Evolutionary conservation across 2,113 vertebrate genomes (phyloP), one percentile per base, ranked within the genome.

Genomic region (Chionomys nivalis): DNA sequence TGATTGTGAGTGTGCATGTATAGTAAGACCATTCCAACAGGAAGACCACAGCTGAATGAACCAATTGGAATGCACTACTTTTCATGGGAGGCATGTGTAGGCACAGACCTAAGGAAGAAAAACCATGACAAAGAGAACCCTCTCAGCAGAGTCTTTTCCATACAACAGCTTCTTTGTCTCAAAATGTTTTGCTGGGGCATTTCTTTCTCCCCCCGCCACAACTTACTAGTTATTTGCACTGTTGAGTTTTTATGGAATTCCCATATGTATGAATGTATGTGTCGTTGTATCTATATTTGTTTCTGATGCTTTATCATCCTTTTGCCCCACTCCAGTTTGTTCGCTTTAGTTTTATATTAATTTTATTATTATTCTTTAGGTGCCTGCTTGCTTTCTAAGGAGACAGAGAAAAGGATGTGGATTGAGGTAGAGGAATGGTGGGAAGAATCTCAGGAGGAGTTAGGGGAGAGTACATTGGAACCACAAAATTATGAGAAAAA

Each of bases 11-110:
- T 68, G 19, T 92, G 39, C 47, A 7, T 90, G 23, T 36, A 58
- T 14, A 82, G 26, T 49, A 72, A 78, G 63, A 82, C 36, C 76
- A 39, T 13, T 33, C 55, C 77, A 79, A 77, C 70, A 95, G 61
- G 86, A 96, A 87, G 12, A 79, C 2, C 75, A 47, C 58, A 90
- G 31, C 24, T 93, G 36, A 97, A 94, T 58, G 94, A 75, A 65
- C 44, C 87, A 31, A 96, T 73, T 77, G 82, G 93, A 82, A 94
- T 82, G 66, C 11, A 66, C 68, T 36, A 39, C 39, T 89, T 94
- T 92, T 66, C 4, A 42, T 78, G 16, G 65, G 7, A 90, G 77
- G 17, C 72, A 75, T 86, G 42, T 73, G 28, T 58, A 73, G 94
- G 89, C 88, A 94, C 0, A 81, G 26, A 19, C 81, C 90, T 90